These are phyloP conservation scores for Disparrhopalites patrizii DNA, from an alignment of 2,888 invertebrate species.

Conservation along the genomic window DNA sequence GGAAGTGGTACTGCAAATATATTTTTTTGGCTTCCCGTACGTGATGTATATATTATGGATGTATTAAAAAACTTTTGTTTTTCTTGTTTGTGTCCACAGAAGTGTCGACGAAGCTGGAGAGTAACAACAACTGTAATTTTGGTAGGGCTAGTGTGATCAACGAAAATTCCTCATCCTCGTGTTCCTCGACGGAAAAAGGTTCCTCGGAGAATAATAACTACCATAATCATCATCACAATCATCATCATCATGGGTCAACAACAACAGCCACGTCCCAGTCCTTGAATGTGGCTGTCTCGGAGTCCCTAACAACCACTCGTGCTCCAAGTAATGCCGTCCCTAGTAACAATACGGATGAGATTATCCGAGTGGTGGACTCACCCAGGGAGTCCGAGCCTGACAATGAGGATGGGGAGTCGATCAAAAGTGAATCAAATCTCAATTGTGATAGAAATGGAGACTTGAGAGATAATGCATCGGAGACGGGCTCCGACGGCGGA, in stretches of 20 bases:
- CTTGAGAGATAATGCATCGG: slow-evolving; percentile 38
- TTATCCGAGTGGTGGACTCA: slow-evolving; percentile 27
- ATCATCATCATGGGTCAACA: neutral
- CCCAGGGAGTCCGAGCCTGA: slow-evolving; percentile 2
- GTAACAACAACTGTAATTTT: slow-evolving; percentile 4
- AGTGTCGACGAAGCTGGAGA: neutral
- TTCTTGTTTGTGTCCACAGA: too few relatives aligned
- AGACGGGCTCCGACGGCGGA: slow-evolving; percentile 37
- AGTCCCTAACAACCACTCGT: too few relatives aligned
- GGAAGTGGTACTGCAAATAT: too few relatives aligned
- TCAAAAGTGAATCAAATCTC: slow-evolving; percentile 26
- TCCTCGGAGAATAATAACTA: neutral
- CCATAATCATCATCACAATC: slow-evolving; percentile 1
- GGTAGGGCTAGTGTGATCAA: slow-evolving; percentile 3
- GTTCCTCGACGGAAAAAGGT: slow-evolving; percentile 19
- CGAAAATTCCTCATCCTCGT: slow-evolving; percentile 25
- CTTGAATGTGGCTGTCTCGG: too few relatives aligned
- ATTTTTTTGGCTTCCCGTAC: too few relatives aligned
- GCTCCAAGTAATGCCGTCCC: neutral
- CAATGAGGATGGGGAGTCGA: slow-evolving; percentile 23
- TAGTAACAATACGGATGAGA: slow-evolving; percentile 7
- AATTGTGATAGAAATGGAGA: slow-evolving; percentile 33
- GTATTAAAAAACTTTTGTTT: too few relatives aligned
- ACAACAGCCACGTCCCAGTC: too few relatives aligned
- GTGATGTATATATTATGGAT: too few relatives aligned